Evolutionary conservation across 1,140 invertebrate species (phyloP), one percentile per base, ranked within the genome.

Genomic region (Manduca sexta): DNA sequence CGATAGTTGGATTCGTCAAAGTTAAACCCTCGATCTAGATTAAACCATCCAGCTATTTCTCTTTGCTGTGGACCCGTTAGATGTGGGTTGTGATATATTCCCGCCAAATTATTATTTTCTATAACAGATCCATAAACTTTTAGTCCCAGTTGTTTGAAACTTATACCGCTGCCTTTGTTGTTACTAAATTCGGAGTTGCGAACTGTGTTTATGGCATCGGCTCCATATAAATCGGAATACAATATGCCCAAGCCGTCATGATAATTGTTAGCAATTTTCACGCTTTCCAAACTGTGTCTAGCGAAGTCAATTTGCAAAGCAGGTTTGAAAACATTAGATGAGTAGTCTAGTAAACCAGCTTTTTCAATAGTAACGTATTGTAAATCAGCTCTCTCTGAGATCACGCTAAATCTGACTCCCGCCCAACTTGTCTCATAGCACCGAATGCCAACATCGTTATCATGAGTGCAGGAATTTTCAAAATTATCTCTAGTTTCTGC

Each of bases 261-360:
- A 17, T 93, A 90, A 77, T 97, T 98, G 58, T 95, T 91, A 0
- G 89, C 84, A 1, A 98, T 87, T 60, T 90, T 89, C 3, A 98
- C 90, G 58, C 94, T 93, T 69, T 96, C 93, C 54, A 99, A 87
- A 16, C 94, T 93, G 71, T 99, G 97, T 45, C 94, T 91, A 43
- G 97, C 95, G 81, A 99, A 98, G 84, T 99, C 98, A 48, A 99
- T 94, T 87, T 98, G 97, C 1, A 99, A 79, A 0, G 97, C 98
- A 38, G 95, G 94, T 73, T 95, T 96, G 60, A 99, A 98, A 2
- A 89, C 75, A 78, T 95, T 94, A 0, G 94, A 97, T 0, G 94
- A 91, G 74, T 97, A 98, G 87, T 99, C 98, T 12, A 98, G 88
- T 0, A 99, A 87, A 0, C 98, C 98, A 3, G 97, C 96, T 81